A percentile compares a stretch with the other conserved stretches of the same genome.
phyloP scores from a whole-genome alignment of 2,888 invertebrate genomes.

The Caenorhabditis afra region DNA sequence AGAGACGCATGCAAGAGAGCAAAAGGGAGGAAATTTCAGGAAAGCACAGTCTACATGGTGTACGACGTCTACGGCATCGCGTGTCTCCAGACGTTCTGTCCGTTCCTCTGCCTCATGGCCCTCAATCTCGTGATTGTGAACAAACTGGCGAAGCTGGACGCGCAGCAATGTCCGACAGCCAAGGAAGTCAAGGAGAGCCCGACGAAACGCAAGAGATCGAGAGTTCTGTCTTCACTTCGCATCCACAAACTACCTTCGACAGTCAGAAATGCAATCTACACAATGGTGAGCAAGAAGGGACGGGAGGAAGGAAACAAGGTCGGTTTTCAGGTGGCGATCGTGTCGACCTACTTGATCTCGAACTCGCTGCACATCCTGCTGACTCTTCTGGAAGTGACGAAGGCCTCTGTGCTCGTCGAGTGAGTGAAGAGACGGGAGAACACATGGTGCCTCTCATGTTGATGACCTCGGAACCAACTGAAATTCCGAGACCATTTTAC shows the following conservation, averaged over 20 bases:
- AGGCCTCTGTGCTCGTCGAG: constrained; percentile 60
- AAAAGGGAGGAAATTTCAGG: constrained; percentile 48
- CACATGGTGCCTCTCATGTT: neutral
- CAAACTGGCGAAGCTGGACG: constrained; percentile 58
- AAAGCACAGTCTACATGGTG: constrained; percentile 60
- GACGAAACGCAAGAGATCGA: constrained; percentile 45
- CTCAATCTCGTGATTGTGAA: constrained; percentile 70
- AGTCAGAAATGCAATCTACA: constrained; percentile 72
- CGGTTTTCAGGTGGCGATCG: constrained; percentile 70
- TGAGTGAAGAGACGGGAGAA: constrained; percentile 23
- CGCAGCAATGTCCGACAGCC: constrained; percentile 10
- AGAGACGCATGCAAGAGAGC: neutral
- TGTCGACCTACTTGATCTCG: constrained; percentile 73
- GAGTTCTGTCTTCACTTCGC: constrained; percentile 57
- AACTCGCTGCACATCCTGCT: constrained; percentile 71
- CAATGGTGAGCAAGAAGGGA: constrained; percentile 73
- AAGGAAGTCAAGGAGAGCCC: constrained; percentile 33
- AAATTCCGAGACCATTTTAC: neutral
- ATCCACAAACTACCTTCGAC: constrained; percentile 58
- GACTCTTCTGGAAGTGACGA: constrained; percentile 65
- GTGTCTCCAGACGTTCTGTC: constrained; percentile 68
- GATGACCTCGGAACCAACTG: neutral
- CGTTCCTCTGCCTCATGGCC: constrained; percentile 67
- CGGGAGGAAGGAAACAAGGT: too few relatives aligned
- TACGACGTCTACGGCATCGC: constrained; percentile 71